A percentile compares a stretch with the other conserved stretches of the same genome.
Conservation (phyloP, 92 coral and sea anemone species). For the Zoanthus sociatus region DNA sequence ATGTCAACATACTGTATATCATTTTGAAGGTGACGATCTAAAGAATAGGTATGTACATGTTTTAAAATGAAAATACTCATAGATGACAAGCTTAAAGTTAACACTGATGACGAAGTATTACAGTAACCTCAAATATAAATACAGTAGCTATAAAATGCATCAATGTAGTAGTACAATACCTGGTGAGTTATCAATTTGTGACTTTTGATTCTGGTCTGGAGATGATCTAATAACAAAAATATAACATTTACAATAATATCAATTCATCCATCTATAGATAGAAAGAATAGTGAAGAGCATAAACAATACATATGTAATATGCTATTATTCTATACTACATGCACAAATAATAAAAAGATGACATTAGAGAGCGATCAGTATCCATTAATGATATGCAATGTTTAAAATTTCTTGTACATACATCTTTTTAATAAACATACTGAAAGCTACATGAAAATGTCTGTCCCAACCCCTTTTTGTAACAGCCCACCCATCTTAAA, state of each 20-base stretch:
- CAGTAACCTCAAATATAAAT: conserved; percentile 6
- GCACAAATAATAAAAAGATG: conserved; percentile 6
- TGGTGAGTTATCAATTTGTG: conserved; percentile 11
- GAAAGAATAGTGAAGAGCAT: conserved; percentile 11
- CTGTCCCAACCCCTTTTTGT: conserved; percentile 17
- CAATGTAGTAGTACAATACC: conserved; percentile 14
- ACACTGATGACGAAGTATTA: conserved; percentile 8
- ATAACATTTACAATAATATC: conserved; percentile 9
- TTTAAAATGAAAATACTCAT: conserved; percentile 1
- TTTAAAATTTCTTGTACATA: conserved; percentile 5
- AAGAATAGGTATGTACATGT: conserved; percentile 3
- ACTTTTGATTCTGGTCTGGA: conserved; percentile 1
- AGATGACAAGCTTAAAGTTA: conserved; percentile 13
- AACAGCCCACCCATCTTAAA: conserved; percentile 9
- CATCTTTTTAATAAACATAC: conserved; percentile 9
- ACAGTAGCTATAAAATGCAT: background rate
- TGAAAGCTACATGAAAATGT: conserved; percentile 10
- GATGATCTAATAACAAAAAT: background rate
- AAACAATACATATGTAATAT: conserved; percentile 11
- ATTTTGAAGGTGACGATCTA: conserved; percentile 8
- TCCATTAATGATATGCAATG: conserved; percentile 10
- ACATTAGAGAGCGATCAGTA: conserved; percentile 12
- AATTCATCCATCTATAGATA: conserved; percentile 6
- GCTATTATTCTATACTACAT: conserved; percentile 9
- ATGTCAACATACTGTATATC: conserved; percentile 7